Evolutionary conservation across 1,140 invertebrate genomes (phyloP).

Genomic region (Aphis gossypii): DNA sequence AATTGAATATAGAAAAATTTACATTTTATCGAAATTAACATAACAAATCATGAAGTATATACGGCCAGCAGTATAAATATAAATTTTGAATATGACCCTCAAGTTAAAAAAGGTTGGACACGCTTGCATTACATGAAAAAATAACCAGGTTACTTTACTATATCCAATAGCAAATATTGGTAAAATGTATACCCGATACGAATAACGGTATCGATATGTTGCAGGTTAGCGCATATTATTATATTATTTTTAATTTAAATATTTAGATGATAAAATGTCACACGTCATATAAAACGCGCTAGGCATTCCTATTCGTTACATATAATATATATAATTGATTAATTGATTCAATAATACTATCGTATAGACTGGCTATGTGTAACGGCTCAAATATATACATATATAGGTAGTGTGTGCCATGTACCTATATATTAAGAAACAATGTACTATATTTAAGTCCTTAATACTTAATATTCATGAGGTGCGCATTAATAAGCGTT

Average conservation of each 20-base stretch:
- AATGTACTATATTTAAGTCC: not conserved
- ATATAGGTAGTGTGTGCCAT: not conserved
- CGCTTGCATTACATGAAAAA: too few relatives aligned
- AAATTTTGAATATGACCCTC: too few relatives aligned
- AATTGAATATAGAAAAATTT: too few relatives aligned
- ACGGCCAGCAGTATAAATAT: too few relatives aligned
- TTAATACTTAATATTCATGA: constrained; percentile 1
- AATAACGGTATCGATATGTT: not conserved
- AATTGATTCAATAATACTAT: not conserved
- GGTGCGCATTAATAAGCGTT: not conserved
- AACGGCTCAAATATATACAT: not conserved
- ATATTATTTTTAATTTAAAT: not conserved
- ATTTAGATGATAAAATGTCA: not conserved
- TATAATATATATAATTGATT: not conserved
- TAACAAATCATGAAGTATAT: too few relatives aligned
- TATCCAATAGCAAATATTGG: too few relatives aligned
- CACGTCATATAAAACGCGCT: not conserved
- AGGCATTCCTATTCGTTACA: not conserved
- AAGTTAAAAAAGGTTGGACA: too few relatives aligned
- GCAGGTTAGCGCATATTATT: not conserved
- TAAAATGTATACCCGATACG: too few relatives aligned
- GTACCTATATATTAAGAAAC: not conserved
- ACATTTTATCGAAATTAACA: too few relatives aligned
- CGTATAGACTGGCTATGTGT: not conserved
- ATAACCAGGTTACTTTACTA: too few relatives aligned